A percentile compares a stretch with the other conserved stretches of the same genome.
These are phyloP conservation scores for Setipinna tenuifilis DNA, from an alignment of 2,797 vertebrate species.

Conservation along the genomic window DNA sequence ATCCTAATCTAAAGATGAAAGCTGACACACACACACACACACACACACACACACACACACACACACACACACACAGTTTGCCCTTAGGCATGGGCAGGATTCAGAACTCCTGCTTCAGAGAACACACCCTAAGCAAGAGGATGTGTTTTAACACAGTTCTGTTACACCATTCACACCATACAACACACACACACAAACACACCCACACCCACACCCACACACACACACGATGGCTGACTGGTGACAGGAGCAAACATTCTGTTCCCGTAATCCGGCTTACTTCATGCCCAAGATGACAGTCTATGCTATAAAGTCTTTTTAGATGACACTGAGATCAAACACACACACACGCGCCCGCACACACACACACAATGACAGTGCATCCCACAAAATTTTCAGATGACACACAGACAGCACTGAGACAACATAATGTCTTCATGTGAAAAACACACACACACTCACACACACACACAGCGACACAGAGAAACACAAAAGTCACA, in stretches of 20 bases:
- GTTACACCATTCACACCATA: neutral
- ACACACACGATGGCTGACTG: neutral
- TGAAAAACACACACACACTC: too few species aligned
- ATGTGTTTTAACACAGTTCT: neutral
- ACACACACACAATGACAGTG: too few species aligned
- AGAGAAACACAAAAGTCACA: too few species aligned
- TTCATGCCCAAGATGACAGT: too few species aligned
- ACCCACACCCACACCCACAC: neutral
- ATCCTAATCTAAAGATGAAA: constrained; percentile 18
- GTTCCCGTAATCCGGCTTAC: constrained; percentile 19
- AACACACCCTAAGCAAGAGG: neutral
- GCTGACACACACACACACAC: constrained; percentile 33
- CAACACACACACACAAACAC: constrained; percentile 24
- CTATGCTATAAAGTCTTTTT: too few species aligned
- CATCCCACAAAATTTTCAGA: too few species aligned
- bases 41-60: constrained; percentile 10
- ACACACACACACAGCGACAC: too few species aligned
- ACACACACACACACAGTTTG: constrained; percentile 8
- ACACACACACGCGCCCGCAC: too few species aligned
- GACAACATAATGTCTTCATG: too few species aligned
- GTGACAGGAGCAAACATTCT: too few species aligned
- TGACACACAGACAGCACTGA: too few species aligned
- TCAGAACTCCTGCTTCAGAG: neutral
- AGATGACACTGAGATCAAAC: constrained; percentile 6
- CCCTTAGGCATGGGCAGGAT: neutral